phyloP scores from a whole-genome alignment of 2,113 vertebrate genomes.

The Cardinalis cardinalis region DNA sequence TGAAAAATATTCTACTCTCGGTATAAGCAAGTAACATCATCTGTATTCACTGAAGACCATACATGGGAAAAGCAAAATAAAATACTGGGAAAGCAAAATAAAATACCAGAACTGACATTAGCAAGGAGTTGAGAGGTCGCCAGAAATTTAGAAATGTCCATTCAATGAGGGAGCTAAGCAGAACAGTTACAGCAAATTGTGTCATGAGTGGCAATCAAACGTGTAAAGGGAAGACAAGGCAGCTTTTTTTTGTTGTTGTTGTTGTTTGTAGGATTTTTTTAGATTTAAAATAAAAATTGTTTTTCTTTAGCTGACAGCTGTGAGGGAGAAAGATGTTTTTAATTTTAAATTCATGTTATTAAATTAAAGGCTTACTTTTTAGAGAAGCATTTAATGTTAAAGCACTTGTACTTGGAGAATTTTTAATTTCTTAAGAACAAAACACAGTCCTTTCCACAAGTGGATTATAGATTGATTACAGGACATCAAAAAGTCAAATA shows the following conservation, averaged over 20 bases:
- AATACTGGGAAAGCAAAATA: neutral
- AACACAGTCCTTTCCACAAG: neutral
- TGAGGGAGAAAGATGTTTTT: neutral
- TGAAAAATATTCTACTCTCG: neutral
- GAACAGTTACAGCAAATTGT: neutral
- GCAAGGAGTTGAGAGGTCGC: neutral
- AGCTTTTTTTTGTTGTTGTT: neutral
- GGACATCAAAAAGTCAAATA: neutral
- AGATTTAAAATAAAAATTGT: neutral
- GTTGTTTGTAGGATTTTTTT: neutral
- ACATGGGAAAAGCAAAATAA: neutral
- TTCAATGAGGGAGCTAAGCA: neutral
- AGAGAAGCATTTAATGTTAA: neutral
- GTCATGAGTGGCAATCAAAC: neutral
- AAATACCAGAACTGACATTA: neutral
- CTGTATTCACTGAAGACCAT: neutral
- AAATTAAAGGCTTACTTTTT: conserved; percentile 32
- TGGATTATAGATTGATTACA: conserved; percentile 6
- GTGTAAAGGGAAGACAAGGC: neutral
- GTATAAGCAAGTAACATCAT: neutral
- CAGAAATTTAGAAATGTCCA: neutral
- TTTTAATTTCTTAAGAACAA: conserved; percentile 24
- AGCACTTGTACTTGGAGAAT: neutral
- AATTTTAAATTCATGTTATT: neutral
- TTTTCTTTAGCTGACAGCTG: neutral